These are phyloP conservation scores for Cephalotes varians DNA, from an alignment of 2,888 invertebrate species.

Conservation along the genomic window DNA sequence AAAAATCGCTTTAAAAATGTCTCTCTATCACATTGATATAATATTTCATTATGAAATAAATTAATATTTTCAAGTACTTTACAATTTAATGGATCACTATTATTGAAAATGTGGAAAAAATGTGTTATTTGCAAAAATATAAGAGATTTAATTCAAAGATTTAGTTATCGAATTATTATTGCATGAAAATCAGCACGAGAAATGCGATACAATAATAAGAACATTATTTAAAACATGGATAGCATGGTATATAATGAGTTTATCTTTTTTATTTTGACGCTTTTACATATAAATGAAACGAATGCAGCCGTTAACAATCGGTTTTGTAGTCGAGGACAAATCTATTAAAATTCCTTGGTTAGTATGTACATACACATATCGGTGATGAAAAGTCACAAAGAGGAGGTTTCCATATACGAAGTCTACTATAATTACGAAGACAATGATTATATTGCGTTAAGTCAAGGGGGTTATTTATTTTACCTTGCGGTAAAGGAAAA, in stretches of 20 bases:
- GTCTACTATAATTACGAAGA: conserved; percentile 11
- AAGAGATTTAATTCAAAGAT: background rate
- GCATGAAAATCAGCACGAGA: background rate
- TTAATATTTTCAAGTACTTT: background rate
- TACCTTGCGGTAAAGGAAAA: conserved; percentile 4
- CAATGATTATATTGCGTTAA: background rate
- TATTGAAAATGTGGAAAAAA: background rate
- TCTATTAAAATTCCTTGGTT: conserved; percentile 17
- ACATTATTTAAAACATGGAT: background rate
- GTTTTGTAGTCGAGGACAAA: background rate
- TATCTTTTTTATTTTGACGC: background rate
- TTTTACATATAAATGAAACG: background rate
- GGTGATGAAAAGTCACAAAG: conserved; percentile 20
- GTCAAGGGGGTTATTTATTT: background rate
- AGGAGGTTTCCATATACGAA: background rate
- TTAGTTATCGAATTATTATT: background rate
- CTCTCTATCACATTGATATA: background rate
- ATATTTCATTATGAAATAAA: background rate
- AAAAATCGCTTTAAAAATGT: background rate
- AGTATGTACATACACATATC: background rate
- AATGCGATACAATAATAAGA: background rate
- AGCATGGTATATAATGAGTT: background rate
- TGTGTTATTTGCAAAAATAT: background rate
- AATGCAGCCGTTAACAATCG: background rate
- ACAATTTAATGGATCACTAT: background rate